Evolutionary conservation across 2,113 vertebrate species (phyloP), one percentile per base, ranked within the genome.

Genomic region (Cyrtonyx montezumae): DNA sequence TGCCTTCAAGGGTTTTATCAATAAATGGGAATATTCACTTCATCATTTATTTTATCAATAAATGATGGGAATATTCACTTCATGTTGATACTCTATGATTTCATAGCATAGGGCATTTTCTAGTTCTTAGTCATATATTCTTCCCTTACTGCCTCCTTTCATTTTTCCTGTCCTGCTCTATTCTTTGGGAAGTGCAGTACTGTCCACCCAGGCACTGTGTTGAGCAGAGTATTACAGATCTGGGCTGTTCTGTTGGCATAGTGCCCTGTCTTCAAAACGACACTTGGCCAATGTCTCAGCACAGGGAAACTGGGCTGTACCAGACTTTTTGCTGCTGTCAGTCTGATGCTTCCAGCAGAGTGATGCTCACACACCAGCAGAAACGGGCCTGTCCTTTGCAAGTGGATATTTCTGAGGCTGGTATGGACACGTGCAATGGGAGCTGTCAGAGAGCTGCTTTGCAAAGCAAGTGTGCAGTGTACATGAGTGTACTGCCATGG

Each of bases 21-120:
- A 74, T 92, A n/a, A 73, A 73, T 95, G 76, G 88, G 93, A 95
- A 91, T 75, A 78, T n/a, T 83, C 73, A 45, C 53, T 53, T 68
- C 43, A 22, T 1, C n/a, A n/a, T n/a, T n/a, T n/a, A n/a, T n/a
- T n/a, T n/a, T n/a, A n/a, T n/a, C n/a, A n/a, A n/a, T n/a, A n/a
- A n/a, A n/a, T n/a, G 76, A 73, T 95, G 76, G 88, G 93, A 95
- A 91, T 75, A 78, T n/a, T 83, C 73, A 45, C 53, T 53, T 68
- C 43, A 22, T 1, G 4, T 34, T 88, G 79, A 61, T 65, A 83
- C 61, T 70, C 73, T n/a, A 37, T 61, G 77, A 80, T 78, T 92
- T 86, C 66, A 67, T 56, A 94, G 82, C 61, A 56, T 6, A 12
- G 77, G 87, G 62, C 9, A 9, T 65, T 70, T 85, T 92, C n/a